A percentile compares a stretch with the other conserved stretches of the same genome.
phyloP scores from a whole-genome alignment of 1,140 invertebrate species.

The Conus ventricosus region DNA sequence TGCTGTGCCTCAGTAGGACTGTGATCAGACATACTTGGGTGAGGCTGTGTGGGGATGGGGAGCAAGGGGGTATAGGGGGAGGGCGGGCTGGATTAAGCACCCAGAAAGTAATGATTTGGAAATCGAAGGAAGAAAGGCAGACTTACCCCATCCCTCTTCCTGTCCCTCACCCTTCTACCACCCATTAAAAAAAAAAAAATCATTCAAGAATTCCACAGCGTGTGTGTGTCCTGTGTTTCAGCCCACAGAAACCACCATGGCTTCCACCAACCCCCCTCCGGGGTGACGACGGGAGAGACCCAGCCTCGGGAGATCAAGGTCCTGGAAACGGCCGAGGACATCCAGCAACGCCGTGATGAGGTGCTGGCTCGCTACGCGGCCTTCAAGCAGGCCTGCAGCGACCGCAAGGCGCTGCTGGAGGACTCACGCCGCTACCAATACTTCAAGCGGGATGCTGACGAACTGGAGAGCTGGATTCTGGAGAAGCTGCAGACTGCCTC shows the following conservation, averaged over 20 bases:
- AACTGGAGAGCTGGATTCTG: slow-evolving; percentile 98
- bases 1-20: no score
- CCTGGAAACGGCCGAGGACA: slow-evolving; percentile 98
- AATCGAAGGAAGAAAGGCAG: no score
- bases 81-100: no score
- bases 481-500: slow-evolving; percentile 99
- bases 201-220: no score
- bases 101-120: no score
- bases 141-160: no score
- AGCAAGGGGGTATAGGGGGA: no score
- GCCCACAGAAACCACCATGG: not conserved
- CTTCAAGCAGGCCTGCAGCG: slow-evolving; percentile 94
- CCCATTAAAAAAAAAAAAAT: no score
- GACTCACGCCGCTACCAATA: slow-evolving; percentile 98
- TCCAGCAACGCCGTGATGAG: slow-evolving; percentile 85
- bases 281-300: not conserved
- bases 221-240: not conserved
- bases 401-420: slow-evolving; percentile 95
- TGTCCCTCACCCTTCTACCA: no score
- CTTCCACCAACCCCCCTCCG: not conserved
- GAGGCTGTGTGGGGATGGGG: no score
- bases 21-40: no score
- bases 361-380: slow-evolving; percentile 85
- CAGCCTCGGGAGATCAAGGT: slow-evolving; percentile 94
- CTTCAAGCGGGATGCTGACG: slow-evolving; percentile 99